These are phyloP conservation scores for Pangasius sanitwongsei DNA, from an alignment of 2,797 vertebrate species.

Conservation along the genomic window DNA sequence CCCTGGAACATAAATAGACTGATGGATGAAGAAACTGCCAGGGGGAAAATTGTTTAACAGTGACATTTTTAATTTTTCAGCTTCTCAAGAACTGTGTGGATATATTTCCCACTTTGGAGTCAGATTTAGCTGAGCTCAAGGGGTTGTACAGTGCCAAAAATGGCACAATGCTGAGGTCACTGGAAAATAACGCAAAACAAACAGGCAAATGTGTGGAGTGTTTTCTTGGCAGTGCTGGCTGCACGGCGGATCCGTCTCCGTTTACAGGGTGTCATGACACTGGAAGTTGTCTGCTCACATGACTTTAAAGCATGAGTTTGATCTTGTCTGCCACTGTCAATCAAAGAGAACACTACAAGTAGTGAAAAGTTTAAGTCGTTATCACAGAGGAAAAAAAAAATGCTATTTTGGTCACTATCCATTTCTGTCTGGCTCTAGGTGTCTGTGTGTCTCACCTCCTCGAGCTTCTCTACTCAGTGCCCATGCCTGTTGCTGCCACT, in stretches of 20 bases:
- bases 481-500: constrained; percentile 73
- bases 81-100: constrained; percentile 57
- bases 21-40: constrained; percentile 23
- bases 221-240: constrained; percentile 57
- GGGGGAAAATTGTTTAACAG: constrained; percentile 42
- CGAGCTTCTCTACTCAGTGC: constrained; percentile 71
- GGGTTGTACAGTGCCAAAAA: constrained; percentile 57
- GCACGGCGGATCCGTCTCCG: constrained; percentile 19
- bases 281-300: constrained; percentile 13
- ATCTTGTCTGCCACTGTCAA: constrained; percentile 49
- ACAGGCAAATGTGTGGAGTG: constrained; percentile 43
- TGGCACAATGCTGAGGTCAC: constrained; percentile 43
- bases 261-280: constrained; percentile 26
- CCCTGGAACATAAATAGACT: neutral
- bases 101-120: constrained; percentile 53
- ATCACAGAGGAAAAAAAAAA: neutral
- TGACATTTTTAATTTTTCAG: constrained; percentile 49
- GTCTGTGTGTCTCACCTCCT: constrained; percentile 70
- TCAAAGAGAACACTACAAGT: constrained; percentile 12
- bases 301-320: constrained; percentile 38
- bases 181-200: constrained; percentile 50
- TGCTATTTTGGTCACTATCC: neutral
- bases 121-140: constrained; percentile 69
- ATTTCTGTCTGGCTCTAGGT: neutral
- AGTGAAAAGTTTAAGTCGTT: neutral